A percentile compares a stretch with the other conserved stretches of the same genome.
phyloP scores from a whole-genome alignment of 2,888 invertebrate species.

The Apotomis turbidana region DNA sequence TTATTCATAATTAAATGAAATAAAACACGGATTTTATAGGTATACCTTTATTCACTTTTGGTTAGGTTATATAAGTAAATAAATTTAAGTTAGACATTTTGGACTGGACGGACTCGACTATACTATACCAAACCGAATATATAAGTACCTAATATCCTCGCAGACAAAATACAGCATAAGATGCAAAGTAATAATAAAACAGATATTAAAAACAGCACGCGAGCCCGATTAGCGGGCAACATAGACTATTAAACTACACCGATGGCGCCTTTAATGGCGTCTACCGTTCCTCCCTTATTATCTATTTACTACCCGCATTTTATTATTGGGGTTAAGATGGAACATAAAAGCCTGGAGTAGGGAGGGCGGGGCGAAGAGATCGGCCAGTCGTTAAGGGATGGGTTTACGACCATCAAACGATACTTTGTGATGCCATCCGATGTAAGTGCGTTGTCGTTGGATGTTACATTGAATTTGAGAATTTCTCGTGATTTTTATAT shows the following conservation, averaged over 20 bases:
- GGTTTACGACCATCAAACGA: conserved; percentile 83
- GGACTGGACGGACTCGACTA: no score
- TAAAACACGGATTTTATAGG: no score
- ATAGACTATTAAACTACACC: conserved; percentile 68
- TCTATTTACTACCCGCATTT: conserved; percentile 83
- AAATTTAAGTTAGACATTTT: no score
- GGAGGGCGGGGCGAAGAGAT: conserved; percentile 70
- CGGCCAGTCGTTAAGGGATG: conserved; percentile 81
- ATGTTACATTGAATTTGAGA: conserved; percentile 31
- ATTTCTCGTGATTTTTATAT: conserved; percentile 13
- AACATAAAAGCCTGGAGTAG: conserved; percentile 48
- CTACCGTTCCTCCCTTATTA: conserved; percentile 79
- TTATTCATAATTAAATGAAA: no score
- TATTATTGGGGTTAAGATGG: conserved; percentile 83
- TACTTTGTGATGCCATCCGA: conserved; percentile 80
- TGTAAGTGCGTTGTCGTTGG: conserved; percentile 38
- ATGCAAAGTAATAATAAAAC: conserved; percentile 52
- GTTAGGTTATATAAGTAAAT: no score
- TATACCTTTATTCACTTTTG: no score
- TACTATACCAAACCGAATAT: not conserved
- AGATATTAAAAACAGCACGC: conserved; percentile 67
- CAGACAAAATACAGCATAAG: not conserved
- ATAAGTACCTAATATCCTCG: no score
- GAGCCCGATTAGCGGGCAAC: conserved; percentile 69
- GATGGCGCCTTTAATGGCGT: conserved; percentile 78